phyloP scores from a whole-genome alignment of 2,797 vertebrate genomes.

The Sebastes minor region DNA sequence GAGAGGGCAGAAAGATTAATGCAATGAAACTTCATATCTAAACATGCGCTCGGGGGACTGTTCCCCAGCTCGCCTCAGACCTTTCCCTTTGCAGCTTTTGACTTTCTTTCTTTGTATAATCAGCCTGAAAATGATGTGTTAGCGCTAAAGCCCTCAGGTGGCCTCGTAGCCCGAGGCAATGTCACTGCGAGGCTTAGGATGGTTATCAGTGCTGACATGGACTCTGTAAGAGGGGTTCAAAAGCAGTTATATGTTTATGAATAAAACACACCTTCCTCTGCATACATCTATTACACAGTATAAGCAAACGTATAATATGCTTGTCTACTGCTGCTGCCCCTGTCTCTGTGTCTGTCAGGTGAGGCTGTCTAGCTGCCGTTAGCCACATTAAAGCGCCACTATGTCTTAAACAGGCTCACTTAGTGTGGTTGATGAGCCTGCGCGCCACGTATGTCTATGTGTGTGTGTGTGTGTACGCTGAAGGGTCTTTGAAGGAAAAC shows the following conservation, averaged over 20 bases:
- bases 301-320: constrained; percentile 59
- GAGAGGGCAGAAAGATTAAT: constrained; percentile 58
- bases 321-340: constrained; percentile 53
- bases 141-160: constrained; percentile 71
- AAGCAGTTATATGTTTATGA: constrained; percentile 76
- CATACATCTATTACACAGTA: constrained; percentile 51
- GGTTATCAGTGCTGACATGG: constrained; percentile 75
- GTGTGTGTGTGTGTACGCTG: constrained; percentile 29
- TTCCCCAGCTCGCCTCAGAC: constrained; percentile 32
- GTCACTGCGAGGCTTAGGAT: constrained; percentile 73
- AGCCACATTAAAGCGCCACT: constrained; percentile 74
- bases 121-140: constrained; percentile 68
- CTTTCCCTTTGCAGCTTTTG: constrained; percentile 58
- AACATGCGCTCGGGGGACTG: constrained; percentile 48
- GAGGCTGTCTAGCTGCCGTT: constrained; percentile 59
- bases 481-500: constrained; percentile 76
- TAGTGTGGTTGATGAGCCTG: constrained; percentile 66
- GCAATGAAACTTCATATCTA: constrained; percentile 50
- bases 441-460: constrained; percentile 13
- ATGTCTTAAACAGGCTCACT: constrained; percentile 72
- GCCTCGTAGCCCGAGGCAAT: constrained; percentile 71
- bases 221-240: constrained; percentile 63
- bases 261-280: constrained; percentile 72
- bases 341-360: constrained; percentile 67
- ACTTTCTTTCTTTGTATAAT: constrained; percentile 72